Evolutionary conservation across 2,113 vertebrate genomes (phyloP).

Genomic region (Saguinus imperator): DNA sequence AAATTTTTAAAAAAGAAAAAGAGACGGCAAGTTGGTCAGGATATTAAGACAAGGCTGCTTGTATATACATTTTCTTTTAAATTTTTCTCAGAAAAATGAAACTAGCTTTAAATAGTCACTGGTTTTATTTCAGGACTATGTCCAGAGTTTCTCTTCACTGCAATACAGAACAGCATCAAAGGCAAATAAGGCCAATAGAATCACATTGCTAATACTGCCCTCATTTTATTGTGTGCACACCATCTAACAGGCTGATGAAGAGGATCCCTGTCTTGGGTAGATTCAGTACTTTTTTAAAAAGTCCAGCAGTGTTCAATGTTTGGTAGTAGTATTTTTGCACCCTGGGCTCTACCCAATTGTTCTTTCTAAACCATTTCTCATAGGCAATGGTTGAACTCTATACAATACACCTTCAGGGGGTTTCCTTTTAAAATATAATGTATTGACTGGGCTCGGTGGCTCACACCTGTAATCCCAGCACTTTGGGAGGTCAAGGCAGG

Average conservation of each 20-base stretch:
- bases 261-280: not conserved
- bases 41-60: not conserved
- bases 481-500: too few relatives aligned
- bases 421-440: constrained; percentile 1
- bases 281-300: not conserved
- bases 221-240: too few relatives aligned
- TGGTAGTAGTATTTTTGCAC: not conserved
- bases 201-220: not conserved
- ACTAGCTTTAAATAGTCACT: not conserved
- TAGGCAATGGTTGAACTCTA: not conserved
- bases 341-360: not conserved
- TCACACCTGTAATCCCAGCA: too few relatives aligned
- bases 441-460: too few relatives aligned
- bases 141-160: not conserved
- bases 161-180: not conserved
- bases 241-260: not conserved
- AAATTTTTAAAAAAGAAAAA: not conserved
- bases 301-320: not conserved
- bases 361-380: not conserved
- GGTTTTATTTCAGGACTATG: constrained; percentile 1
- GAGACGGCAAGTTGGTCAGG: not conserved
- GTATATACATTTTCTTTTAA: not conserved
- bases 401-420: not conserved
- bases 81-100: constrained; percentile 13
- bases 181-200: not conserved